Evolutionary conservation across 2,797 vertebrate genomes (phyloP).

Genomic region (Peromyscus nudipes): DNA sequence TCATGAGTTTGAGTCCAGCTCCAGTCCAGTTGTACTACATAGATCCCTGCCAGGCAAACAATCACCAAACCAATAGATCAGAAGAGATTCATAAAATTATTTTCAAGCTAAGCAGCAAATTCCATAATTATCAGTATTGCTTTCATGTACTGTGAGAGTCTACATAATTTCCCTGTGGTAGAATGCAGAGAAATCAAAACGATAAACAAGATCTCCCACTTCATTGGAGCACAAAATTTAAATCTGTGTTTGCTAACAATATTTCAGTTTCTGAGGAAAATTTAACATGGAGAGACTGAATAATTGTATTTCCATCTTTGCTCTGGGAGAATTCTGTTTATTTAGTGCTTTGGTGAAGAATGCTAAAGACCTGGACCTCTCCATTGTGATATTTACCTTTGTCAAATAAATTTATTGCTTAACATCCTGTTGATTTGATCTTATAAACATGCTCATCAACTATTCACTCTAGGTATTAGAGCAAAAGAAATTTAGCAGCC

Average conservation of each 20-base stretch:
- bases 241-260: conserved; percentile 80
- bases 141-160: conserved; percentile 75
- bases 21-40: not conserved
- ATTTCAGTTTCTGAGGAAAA: conserved; percentile 81
- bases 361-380: conserved; percentile 65
- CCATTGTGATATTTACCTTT: conserved; percentile 77
- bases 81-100: conserved; percentile 71
- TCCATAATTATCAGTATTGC: conserved; percentile 85
- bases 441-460: conserved; percentile 59
- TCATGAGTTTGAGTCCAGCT: not conserved
- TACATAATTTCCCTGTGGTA: conserved; percentile 86
- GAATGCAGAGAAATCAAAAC: conserved; percentile 83
- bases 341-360: conserved; percentile 77
- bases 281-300: conserved; percentile 74
- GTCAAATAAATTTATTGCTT: conserved; percentile 72
- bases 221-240: conserved; percentile 85
- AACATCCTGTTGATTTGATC: conserved; percentile 72
- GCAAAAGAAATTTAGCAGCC: conserved; percentile 50
- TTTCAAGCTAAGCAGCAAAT: conserved; percentile 76
- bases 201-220: conserved; percentile 83
- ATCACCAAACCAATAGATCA: not conserved
- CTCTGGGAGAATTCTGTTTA: conserved; percentile 76
- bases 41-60: not conserved
- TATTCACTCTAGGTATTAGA: conserved; percentile 18
- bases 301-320: conserved; percentile 80